Percentiles rank a stretch among this genome's conserved stretches.
Evolutionary conservation across 2,888 invertebrate species (phyloP).

Genomic region (Hypselothyrea guttata): DNA sequence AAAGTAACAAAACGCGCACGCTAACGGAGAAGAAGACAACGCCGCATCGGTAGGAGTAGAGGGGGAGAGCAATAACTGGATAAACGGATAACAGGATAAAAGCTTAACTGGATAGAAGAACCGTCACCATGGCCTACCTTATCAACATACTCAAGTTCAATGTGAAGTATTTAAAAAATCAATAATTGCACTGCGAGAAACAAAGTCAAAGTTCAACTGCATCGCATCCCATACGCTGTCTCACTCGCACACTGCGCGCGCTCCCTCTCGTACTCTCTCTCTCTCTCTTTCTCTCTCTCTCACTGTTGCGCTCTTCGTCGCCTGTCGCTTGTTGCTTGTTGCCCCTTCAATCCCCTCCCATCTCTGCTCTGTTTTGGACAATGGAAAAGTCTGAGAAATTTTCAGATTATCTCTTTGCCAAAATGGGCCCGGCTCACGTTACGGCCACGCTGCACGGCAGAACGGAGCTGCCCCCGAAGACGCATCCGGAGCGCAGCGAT

Average conservation of each 20-base stretch:
- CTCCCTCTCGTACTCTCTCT: constrained; percentile 1
- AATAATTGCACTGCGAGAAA: constrained; percentile 63
- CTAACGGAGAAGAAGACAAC: constrained; percentile 79
- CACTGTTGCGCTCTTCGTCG: constrained; percentile 7
- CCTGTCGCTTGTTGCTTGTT: constrained; percentile 15
- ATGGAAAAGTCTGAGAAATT: constrained; percentile 87
- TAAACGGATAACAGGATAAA: background rate
- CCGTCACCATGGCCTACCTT: constrained; percentile 74
- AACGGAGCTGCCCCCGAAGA: constrained; percentile 83
- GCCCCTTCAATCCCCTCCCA: constrained; percentile 19
- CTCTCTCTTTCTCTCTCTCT: constrained; percentile 3
- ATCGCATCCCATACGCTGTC: background rate
- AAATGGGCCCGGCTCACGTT: constrained; percentile 87
- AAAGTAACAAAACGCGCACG: constrained; percentile 66
- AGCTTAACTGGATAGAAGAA: constrained; percentile 24
- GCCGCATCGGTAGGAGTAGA: constrained; percentile 80
- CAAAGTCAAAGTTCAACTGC: background rate
- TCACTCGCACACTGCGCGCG: background rate
- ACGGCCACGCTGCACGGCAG: constrained; percentile 82
- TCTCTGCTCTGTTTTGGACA: constrained; percentile 43
- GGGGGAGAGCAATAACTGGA: background rate
- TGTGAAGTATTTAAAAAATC: constrained; percentile 81
- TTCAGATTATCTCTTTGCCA: constrained; percentile 91
- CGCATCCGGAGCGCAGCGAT: constrained; percentile 84
- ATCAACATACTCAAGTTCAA: constrained; percentile 81